Evolutionary conservation across 2,113 vertebrate genomes (phyloP).

Genomic region (Nesogale talazaci): DNA sequence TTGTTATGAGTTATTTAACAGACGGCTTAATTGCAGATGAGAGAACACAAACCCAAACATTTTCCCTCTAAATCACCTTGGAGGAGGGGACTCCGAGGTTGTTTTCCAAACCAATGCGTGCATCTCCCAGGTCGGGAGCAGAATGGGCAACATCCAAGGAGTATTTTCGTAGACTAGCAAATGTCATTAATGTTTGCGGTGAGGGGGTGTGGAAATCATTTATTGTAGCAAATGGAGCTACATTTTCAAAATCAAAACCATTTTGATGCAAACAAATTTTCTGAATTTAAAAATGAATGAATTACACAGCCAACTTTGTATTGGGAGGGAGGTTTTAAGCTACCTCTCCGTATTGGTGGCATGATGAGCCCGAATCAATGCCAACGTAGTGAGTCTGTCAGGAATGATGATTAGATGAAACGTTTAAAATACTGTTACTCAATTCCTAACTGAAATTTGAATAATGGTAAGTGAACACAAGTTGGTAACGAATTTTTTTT

Average conservation of each 20-base stretch:
- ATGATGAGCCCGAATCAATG: background rate
- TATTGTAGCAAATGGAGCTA: slow-evolving; percentile 23
- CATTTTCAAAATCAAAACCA: slow-evolving; percentile 28
- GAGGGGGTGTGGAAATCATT: background rate
- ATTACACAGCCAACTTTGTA: background rate
- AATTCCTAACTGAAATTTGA: slow-evolving; percentile 4
- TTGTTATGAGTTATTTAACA: slow-evolving; percentile 56
- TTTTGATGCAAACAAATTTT: slow-evolving; percentile 16
- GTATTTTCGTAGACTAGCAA: background rate
- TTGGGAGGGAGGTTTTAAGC: background rate
- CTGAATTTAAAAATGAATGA: background rate
- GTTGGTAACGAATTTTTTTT: too few relatives aligned
- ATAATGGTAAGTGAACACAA: background rate
- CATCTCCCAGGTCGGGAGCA: background rate
- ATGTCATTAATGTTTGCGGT: background rate
- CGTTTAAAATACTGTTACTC: background rate
- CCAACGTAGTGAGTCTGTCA: background rate
- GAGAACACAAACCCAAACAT: slow-evolving; percentile 61
- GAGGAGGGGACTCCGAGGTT: slow-evolving; percentile 5
- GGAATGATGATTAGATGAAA: background rate
- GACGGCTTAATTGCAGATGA: slow-evolving; percentile 65
- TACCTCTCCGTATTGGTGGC: background rate
- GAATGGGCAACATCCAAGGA: background rate
- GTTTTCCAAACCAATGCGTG: background rate
- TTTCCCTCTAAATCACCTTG: slow-evolving; percentile 52